These are phyloP conservation scores for Menidia menidia DNA, from an alignment of 2,797 vertebrate genomes.

Conservation along the genomic window DNA sequence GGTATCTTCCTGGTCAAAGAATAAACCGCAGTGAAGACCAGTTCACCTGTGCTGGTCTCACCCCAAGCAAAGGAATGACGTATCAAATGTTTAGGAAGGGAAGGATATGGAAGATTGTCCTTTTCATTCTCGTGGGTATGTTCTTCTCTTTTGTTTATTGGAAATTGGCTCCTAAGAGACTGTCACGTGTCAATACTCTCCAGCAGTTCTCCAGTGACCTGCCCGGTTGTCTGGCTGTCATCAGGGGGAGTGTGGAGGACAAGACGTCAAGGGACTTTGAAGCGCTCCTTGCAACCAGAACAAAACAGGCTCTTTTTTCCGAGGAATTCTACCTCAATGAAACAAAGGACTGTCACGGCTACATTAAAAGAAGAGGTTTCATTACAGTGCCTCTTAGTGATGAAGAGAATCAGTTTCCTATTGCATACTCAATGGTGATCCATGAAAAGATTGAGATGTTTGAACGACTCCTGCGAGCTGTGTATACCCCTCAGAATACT, in stretches of 20 bases:
- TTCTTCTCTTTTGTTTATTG: slow-evolving; percentile 34
- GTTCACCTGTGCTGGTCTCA: accelerated
- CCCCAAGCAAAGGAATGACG: slow-evolving; percentile 11
- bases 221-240: slow-evolving; percentile 76
- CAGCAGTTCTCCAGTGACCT: slow-evolving; percentile 54
- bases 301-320: slow-evolving; percentile 24
- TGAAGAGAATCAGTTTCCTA: slow-evolving; percentile 85
- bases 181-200: slow-evolving; percentile 4
- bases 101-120: accelerated
- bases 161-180: background rate
- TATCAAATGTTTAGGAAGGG: accelerated
- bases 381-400: slow-evolving; percentile 76
- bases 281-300: slow-evolving; percentile 64
- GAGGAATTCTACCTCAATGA: slow-evolving; percentile 80
- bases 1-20: background rate
- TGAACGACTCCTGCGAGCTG: slow-evolving; percentile 84
- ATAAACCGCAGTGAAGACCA: background rate
- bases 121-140: slow-evolving; percentile 11
- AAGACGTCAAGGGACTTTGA: slow-evolving; percentile 42
- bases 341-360: slow-evolving; percentile 82
- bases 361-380: slow-evolving; percentile 74
- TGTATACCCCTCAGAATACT: slow-evolving; percentile 89
- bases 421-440: slow-evolving; percentile 90
- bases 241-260: slow-evolving; percentile 65
- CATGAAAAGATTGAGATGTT: slow-evolving; percentile 90